Evolutionary conservation across 2,113 vertebrate species (phyloP), one percentile per base, ranked within the genome.

Genomic region (Cryptotis parvus): DNA sequence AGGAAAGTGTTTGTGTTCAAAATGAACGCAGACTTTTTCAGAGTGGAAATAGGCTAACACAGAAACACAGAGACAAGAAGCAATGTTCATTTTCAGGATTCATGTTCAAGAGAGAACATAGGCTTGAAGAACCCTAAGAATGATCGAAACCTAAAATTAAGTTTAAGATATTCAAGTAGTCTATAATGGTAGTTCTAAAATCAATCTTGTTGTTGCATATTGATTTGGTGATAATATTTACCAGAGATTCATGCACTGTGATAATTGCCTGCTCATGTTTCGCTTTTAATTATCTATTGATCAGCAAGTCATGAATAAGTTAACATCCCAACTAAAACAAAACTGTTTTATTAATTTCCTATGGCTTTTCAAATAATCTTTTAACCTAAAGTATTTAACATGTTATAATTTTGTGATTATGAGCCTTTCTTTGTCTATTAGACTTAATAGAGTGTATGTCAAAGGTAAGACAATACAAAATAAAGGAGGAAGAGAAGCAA

Each of bases 401-500:
- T 45, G 43, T 66, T 29, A 24, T 79, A 31, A 10, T 26, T 75
- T 76, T 88, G 58, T 70, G 41, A 55, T 41, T 89, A 31, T 43
- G 82, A 78, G 18, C 41, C n/a, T n/a, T n/a, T n/a, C n/a, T n/a
- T n/a, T n/a, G n/a, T n/a, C n/a, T n/a, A n/a, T n/a, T n/a, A n/a
- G n/a, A n/a, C 55, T 78, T 74, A 35, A 65, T 61, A 55, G 41
- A 66, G 26, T 66, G 37, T 52, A n/a, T 73, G 0, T 41, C 20
- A 41, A 12, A 18, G 55, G 33, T 81, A 7, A 22, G 12, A 18
- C 31, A 81, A 35, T 31, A 65, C 82, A 68, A 78, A 31, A 45
- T 72, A 89, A 58, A 61, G 55, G 41, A 26, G n/a, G 69, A 90
- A 77, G 70, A 81, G 58, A 70, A 85, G 11, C 24, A 73, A 33